phyloP scores from a whole-genome alignment of 2,113 vertebrate species.

The Pedionomus torquatus region DNA sequence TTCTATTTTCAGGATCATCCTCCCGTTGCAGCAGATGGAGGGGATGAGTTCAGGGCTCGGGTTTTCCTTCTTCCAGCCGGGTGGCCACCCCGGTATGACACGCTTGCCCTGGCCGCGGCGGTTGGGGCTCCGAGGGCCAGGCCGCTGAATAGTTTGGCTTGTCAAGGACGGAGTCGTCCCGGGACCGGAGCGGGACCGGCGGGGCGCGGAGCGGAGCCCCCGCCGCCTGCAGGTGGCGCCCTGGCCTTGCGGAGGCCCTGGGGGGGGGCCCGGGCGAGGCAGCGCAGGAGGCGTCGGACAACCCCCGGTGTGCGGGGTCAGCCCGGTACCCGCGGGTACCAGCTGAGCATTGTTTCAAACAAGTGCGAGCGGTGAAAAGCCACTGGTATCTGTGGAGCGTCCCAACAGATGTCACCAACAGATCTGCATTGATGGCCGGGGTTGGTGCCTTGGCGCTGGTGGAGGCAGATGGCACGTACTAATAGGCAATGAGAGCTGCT shows the following conservation, averaged over 20 bases:
- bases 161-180: neutral
- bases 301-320: neutral
- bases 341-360: neutral
- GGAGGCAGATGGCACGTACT: constrained; percentile 16
- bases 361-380: constrained; percentile 8
- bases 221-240: neutral
- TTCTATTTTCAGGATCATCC: neutral
- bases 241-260: neutral
- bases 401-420: constrained; percentile 28
- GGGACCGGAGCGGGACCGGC: too few species aligned
- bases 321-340: neutral
- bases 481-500: neutral
- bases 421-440: neutral
- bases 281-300: neutral
- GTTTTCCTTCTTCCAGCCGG: neutral
- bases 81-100: neutral
- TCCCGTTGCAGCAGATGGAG: neutral
- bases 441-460: neutral
- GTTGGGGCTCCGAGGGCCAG: neutral
- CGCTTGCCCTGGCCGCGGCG: neutral
- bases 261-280: neutral
- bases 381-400: neutral
- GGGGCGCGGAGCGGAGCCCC: too few species aligned
- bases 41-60: accelerated
- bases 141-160: neutral